Percentiles rank a stretch among this genome's conserved stretches.
Conservation (phyloP, 2,797 vertebrate species). For the Chelon auratus region DNA sequence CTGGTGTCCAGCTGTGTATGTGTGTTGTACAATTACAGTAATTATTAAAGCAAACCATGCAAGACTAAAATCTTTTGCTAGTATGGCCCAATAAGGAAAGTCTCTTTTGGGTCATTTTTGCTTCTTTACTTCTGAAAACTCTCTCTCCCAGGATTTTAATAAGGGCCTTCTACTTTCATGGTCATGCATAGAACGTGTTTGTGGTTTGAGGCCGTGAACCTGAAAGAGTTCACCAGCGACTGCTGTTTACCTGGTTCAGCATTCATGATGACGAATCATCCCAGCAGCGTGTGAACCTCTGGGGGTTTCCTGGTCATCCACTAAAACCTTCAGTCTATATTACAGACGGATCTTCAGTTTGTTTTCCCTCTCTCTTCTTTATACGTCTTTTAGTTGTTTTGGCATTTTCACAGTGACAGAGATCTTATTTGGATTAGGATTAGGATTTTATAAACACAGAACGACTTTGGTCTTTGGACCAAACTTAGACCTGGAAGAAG, state of each 20-base stretch:
- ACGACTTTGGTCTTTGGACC: too few species aligned
- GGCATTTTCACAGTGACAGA: too few species aligned
- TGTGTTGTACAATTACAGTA: not conserved
- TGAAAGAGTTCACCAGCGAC: slow-evolving; percentile 32
- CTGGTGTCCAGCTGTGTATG: not conserved
- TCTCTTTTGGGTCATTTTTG: not conserved
- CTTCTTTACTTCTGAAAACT: slow-evolving; percentile 26
- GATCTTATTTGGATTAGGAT: too few species aligned
- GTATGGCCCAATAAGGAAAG: not conserved
- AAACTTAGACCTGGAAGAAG: too few species aligned
- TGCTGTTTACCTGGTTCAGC: slow-evolving; percentile 39
- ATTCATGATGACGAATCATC: slow-evolving; percentile 48
- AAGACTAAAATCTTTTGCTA: not conserved
- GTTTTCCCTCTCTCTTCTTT: too few species aligned
- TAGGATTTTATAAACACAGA: too few species aligned
- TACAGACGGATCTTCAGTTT: not conserved
- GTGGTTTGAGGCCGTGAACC: slow-evolving; percentile 30
- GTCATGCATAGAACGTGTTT: slow-evolving; percentile 28
- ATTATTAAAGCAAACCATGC: not conserved
- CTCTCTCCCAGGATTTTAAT: slow-evolving; percentile 36
- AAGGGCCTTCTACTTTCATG: slow-evolving; percentile 47
- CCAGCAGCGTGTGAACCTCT: slow-evolving; percentile 44
- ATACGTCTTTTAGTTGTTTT: too few species aligned
- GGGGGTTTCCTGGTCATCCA: slow-evolving; percentile 37
- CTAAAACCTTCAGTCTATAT: slow-evolving; percentile 7